These are phyloP conservation scores for Chionodraco myersi DNA, from an alignment of 2,113 vertebrate genomes.

Conservation along the genomic window DNA sequence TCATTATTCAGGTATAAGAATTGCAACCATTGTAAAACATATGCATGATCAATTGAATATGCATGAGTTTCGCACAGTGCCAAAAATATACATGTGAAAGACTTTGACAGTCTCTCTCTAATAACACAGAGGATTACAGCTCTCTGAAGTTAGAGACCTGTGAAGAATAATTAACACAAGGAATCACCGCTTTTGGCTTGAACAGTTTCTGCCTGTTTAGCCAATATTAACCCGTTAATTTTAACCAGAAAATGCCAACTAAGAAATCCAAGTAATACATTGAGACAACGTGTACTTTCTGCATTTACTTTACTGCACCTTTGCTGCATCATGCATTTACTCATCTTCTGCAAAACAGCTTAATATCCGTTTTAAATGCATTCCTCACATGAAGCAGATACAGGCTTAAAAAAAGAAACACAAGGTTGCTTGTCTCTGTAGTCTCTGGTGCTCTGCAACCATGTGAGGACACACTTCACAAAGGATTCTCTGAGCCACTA, in stretches of 20 bases:
- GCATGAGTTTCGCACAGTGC: constrained; percentile 66
- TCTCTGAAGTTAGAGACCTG: constrained; percentile 32
- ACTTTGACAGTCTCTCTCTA: constrained; percentile 49
- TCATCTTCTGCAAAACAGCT: constrained; percentile 17
- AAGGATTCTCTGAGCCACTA: constrained; percentile 52
- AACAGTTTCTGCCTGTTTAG: neutral
- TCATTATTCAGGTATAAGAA: constrained; percentile 52
- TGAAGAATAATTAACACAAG: constrained; percentile 18
- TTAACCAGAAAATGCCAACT: neutral
- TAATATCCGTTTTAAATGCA: constrained; percentile 29
- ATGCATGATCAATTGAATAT: constrained; percentile 70
- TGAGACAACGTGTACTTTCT: neutral
- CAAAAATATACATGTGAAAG: constrained; percentile 72
- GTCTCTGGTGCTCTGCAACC: constrained; percentile 39
- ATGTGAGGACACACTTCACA: constrained; percentile 49
- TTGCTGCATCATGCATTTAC: constrained; percentile 4
- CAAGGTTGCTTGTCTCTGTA: constrained; percentile 24
- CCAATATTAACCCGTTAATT: neutral
- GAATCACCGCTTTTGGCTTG: constrained; percentile 14
- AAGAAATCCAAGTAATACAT: neutral
- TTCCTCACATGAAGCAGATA: constrained; percentile 34
- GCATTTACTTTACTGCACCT: constrained; percentile 11
- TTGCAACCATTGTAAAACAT: constrained; percentile 49
- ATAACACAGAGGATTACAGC: constrained; percentile 43
- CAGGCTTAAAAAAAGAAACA: constrained; percentile 2